These are phyloP conservation scores for Maconellicoccus hirsutus DNA, from an alignment of 1,140 invertebrate genomes.

Conservation along the genomic window DNA sequence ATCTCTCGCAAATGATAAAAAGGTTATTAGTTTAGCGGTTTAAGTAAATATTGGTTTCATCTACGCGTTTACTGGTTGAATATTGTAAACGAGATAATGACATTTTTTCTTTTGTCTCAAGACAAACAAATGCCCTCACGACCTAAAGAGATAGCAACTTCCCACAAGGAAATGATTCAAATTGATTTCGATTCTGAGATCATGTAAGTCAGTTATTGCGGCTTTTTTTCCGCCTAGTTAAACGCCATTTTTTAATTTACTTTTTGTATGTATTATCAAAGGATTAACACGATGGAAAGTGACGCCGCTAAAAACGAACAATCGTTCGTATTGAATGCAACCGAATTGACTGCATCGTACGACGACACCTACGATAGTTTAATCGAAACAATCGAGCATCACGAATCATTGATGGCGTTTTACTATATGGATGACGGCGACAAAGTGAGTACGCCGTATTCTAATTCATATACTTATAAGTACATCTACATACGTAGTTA, in stretches of 20 bases:
- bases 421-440: constrained; percentile 81
- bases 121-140: background rate
- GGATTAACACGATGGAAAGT: background rate
- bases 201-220: background rate
- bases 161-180: background rate
- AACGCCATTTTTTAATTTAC: background rate
- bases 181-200: too few relatives aligned
- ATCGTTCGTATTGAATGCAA: background rate
- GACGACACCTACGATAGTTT: constrained; percentile 78
- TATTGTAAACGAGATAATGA: too few relatives aligned
- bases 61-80: too few relatives aligned
- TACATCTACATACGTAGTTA: too few relatives aligned
- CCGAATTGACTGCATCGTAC: background rate
- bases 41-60: too few relatives aligned
- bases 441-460: constrained; percentile 41
- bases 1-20: too few relatives aligned
- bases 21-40: too few relatives aligned
- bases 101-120: background rate
- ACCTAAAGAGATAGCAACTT: background rate
- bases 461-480: background rate
- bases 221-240: background rate
- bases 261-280: background rate
- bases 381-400: constrained; percentile 61
- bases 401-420: constrained; percentile 78
- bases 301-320: background rate